Evolutionary conservation across 1,140 invertebrate species (phyloP).

Genomic region (Melitaea cinxia): DNA sequence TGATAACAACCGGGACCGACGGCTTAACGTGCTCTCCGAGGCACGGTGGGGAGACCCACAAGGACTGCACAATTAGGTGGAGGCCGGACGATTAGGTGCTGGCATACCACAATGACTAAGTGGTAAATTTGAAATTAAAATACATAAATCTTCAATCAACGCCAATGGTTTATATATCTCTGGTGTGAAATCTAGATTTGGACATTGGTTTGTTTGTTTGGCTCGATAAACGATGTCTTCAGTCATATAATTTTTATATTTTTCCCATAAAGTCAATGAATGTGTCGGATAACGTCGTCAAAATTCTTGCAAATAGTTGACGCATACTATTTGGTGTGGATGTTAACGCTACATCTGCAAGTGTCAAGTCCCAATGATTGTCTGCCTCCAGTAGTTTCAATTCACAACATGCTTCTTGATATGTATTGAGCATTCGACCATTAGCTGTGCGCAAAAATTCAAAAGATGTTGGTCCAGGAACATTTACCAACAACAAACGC

Average conservation of each 20-base stretch:
- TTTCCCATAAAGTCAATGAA: background rate
- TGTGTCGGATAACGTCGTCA: background rate
- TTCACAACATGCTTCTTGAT: background rate
- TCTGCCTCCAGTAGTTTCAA: background rate
- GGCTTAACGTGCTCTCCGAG: no score
- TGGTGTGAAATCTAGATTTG: slow-evolving; percentile 71
- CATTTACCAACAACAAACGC: background rate
- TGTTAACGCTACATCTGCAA: background rate
- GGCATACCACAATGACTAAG: slow-evolving; percentile 33
- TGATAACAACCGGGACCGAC: no score
- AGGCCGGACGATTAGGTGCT: slow-evolving; percentile 39
- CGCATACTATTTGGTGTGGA: background rate
- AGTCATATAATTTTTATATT: background rate
- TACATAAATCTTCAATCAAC: slow-evolving; percentile 41
- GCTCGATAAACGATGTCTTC: background rate
- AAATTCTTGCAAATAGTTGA: no score
- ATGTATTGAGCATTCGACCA: background rate
- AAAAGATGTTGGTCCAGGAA: background rate
- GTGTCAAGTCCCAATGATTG: background rate
- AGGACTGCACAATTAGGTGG: no score
- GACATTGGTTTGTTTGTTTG: slow-evolving; percentile 29
- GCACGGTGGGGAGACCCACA: no score
- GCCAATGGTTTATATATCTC: slow-evolving; percentile 67
- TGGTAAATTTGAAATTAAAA: no score
- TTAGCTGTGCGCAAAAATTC: background rate